These are phyloP conservation scores for Tenthredo notha DNA, from an alignment of 2,888 invertebrate species.

Conservation along the genomic window DNA sequence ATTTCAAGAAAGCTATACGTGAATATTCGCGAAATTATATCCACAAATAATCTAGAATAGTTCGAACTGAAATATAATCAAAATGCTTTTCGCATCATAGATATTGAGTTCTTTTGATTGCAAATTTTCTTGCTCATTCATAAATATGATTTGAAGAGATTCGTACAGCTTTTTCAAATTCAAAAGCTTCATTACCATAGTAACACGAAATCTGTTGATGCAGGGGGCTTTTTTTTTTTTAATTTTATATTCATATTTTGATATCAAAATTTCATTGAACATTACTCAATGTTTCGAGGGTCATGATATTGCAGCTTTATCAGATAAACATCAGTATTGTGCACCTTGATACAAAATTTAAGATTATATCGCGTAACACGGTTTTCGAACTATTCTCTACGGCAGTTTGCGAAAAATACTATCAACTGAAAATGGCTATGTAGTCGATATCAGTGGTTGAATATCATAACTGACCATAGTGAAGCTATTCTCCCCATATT, in stretches of 20 bases:
- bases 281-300: background rate
- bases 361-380: background rate
- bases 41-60: no score
- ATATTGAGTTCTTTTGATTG: no score
- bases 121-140: no score
- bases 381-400: background rate
- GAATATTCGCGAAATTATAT: no score
- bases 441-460: background rate
- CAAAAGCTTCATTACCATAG: no score
- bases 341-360: background rate
- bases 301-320: background rate
- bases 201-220: background rate
- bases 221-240: no score
- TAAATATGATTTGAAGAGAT: no score
- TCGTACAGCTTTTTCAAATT: no score
- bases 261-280: background rate
- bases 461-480: background rate
- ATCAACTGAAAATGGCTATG: background rate
- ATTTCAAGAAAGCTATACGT: no score
- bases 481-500: background rate
- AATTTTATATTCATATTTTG: background rate
- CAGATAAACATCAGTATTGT: background rate
- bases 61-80: no score
- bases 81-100: no score
- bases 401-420: background rate